Evolutionary conservation across 1,140 invertebrate species (phyloP), one percentile per base, ranked within the genome.

Genomic region (Bombus affinis): DNA sequence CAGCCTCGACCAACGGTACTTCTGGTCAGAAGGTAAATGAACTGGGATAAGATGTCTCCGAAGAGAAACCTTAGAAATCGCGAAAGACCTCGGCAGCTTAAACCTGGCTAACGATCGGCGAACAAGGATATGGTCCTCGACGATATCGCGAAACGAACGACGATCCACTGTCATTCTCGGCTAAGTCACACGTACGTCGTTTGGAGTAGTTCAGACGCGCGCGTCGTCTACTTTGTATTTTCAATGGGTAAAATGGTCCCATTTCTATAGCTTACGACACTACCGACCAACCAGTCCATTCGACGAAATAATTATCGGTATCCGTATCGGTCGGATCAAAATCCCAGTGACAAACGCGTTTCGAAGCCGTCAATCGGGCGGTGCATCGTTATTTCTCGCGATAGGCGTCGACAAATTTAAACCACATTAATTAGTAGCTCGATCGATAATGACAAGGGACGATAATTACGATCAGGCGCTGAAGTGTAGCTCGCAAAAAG

Each of bases 11-110:
- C 79, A 83, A 88, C 79, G 87, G 78, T 57, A 73, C 71, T 81
- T 79, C 76, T 62, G 62, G 80, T 37, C 73, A 71, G 28, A 73
- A 86, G 85, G 85, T 86, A 86, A 86, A 86, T 22, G 85, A 86
- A 86, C 85, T 28, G 73, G 66, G 80, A 86, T 86, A 82, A 76
- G 62, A 53, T 83, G 47, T 76, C 80, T 44, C 80, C 6, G 57
- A 13, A 28, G 62, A 37, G 85, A 86, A 83, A 86, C 73, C 80
- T 77, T 82, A 75, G 35, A 28, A 86, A 76, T 76, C 73, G 73
- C 71, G 65, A 25, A 76, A 79, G 25, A 78, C 32, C 65, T 39
- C 68, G 39, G 8, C 53, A n/a, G 42, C 47, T 70, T 44, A 79
- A 84, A 66, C 74, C 70, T 76, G 72, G 42, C 72, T 68, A 83